A percentile compares a stretch with the other conserved stretches of the same genome.
Evolutionary conservation across 2,797 vertebrate genomes (phyloP).

Genomic region (Paramormyrops hopkinsi): DNA sequence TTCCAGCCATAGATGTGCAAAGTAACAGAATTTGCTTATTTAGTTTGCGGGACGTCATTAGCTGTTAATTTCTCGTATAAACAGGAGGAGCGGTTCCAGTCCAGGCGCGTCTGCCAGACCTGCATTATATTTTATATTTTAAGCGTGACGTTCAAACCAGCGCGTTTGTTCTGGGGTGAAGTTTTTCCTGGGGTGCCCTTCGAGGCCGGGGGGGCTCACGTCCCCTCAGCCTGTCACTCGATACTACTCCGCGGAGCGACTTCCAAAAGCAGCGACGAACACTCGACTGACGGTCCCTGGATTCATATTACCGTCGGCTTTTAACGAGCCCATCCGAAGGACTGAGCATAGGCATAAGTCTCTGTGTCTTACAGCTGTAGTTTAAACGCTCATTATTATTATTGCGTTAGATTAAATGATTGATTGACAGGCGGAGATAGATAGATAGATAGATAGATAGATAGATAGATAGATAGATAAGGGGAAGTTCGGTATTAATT

Average conservation of each 20-base stretch:
- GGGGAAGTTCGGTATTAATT: background rate
- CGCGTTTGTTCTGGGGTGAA: slow-evolving; percentile 74
- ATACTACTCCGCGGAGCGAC: background rate
- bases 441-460: background rate
- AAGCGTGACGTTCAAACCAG: slow-evolving; percentile 69
- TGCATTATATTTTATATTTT: slow-evolving; percentile 70
- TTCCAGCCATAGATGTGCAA: slow-evolving; percentile 34
- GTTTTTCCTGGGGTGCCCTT: slow-evolving; percentile 68
- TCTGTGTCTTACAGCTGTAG: background rate
- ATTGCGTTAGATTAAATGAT: background rate
- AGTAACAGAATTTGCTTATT: slow-evolving; percentile 43
- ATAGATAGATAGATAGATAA: background rate
- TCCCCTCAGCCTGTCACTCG: slow-evolving; percentile 67
- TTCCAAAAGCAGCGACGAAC: background rate
- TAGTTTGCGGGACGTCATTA: slow-evolving; percentile 42
- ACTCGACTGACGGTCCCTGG: background rate
- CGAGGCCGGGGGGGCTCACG: slow-evolving; percentile 63
- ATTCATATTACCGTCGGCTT: slow-evolving; percentile 19
- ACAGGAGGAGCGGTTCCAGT: slow-evolving; percentile 49
- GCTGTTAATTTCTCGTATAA: slow-evolving; percentile 38
- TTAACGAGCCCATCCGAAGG: slow-evolving; percentile 69
- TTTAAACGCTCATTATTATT: background rate
- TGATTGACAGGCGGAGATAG: background rate
- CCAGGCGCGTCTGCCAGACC: slow-evolving; percentile 71
- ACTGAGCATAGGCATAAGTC: slow-evolving; percentile 66